phyloP scores from a whole-genome alignment of 1,140 invertebrate species.

The Apolygus lucorum region DNA sequence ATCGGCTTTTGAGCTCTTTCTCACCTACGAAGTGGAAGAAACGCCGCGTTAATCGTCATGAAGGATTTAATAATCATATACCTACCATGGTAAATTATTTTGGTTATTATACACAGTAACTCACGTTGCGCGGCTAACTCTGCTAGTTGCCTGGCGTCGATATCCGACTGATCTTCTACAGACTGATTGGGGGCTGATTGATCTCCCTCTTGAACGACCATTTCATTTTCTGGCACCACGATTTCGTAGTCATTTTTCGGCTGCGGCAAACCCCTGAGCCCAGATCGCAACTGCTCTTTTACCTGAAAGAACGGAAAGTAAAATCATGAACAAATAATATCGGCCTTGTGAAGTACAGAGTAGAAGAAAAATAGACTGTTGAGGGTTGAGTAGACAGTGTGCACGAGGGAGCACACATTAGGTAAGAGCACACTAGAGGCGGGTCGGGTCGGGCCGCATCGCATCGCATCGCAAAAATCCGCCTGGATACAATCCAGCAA shows the following conservation, averaged over 20 bases:
- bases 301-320: slow-evolving; percentile 38
- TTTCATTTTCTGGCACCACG: slow-evolving; percentile 74
- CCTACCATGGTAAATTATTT: too few species aligned
- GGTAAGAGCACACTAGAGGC: too few species aligned
- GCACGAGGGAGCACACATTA: too few species aligned
- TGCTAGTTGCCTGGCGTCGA: slow-evolving; percentile 60
- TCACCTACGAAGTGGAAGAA: slow-evolving; percentile 39
- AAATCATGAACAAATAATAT: slow-evolving; percentile 28
- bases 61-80: too few species aligned
- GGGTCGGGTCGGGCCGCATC: too few species aligned
- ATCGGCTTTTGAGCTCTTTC: slow-evolving; percentile 67
- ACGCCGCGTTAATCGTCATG: slow-evolving; percentile 13
- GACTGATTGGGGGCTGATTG: slow-evolving; percentile 38
- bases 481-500: too few species aligned
- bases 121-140: slow-evolving; percentile 54
- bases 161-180: slow-evolving; percentile 80
- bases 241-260: slow-evolving; percentile 98
- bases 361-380: too few species aligned
- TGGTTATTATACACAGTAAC: slow-evolving; percentile 2
- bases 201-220: slow-evolving; percentile 36
- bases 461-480: too few species aligned
- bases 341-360: too few species aligned
- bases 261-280: slow-evolving; percentile 68
- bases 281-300: slow-evolving; percentile 63
- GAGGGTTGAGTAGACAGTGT: too few species aligned